A percentile compares a stretch with the other conserved stretches of the same genome.
Evolutionary conservation across 2,888 invertebrate species (phyloP).

Genomic region (Spisula solida): DNA sequence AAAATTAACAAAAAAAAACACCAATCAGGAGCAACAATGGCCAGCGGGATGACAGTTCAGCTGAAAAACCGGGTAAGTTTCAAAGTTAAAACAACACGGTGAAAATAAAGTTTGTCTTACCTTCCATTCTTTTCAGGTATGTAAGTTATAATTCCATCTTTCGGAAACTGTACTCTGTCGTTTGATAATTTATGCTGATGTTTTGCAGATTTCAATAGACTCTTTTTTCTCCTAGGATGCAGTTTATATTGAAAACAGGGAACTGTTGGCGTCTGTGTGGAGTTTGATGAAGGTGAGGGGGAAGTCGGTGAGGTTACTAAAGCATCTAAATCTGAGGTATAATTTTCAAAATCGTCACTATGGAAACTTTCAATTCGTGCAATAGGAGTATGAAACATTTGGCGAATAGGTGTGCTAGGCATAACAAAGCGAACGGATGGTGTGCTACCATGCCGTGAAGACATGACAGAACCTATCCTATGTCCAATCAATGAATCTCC

Average conservation of each 20-base stretch:
- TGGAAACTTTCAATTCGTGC: conserved; percentile 85
- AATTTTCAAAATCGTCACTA: conserved; percentile 84
- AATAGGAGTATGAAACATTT: conserved; percentile 82
- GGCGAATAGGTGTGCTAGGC: conserved; percentile 82
- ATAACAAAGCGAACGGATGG: conserved; percentile 75
- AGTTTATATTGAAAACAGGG: conserved; percentile 84
- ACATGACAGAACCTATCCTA: conserved; percentile 57
- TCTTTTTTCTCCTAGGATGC: conserved; percentile 79
- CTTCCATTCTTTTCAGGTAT: conserved; percentile 61
- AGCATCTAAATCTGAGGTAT: conserved; percentile 74
- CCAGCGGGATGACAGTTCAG: too few relatives aligned
- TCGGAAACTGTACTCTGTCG: conserved; percentile 39
- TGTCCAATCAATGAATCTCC: conserved; percentile 60
- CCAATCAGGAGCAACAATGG: too few relatives aligned
- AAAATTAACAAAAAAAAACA: too few relatives aligned
- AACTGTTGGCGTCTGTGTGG: conserved; percentile 82
- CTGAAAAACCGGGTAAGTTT: too few relatives aligned
- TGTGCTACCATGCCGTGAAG: conserved; percentile 68
- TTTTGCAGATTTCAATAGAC: conserved; percentile 65
- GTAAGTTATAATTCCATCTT: conserved; percentile 62
- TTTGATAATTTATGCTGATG: conserved; percentile 47
- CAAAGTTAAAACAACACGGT: too few relatives aligned
- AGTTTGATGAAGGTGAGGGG: conserved; percentile 78
- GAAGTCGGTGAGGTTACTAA: conserved; percentile 69
- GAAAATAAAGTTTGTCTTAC: conserved; percentile 30